Evolutionary conservation across 2,888 invertebrate species (phyloP).

Genomic region (Caenorhabditis japonica): DNA sequence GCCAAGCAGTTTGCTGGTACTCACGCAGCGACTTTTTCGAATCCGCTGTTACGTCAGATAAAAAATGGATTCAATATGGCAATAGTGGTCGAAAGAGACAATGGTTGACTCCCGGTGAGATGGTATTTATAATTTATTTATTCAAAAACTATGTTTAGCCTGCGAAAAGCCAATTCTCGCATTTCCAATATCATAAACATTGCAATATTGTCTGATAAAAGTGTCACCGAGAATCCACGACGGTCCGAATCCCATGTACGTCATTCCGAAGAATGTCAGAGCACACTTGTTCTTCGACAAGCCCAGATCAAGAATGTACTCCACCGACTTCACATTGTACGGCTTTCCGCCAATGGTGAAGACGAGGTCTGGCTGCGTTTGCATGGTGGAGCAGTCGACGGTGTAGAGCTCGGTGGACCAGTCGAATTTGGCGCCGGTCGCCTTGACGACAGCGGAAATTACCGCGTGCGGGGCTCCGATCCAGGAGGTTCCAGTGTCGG

Average conservation of each 20-base stretch:
- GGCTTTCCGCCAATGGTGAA: slow-evolving; percentile 60
- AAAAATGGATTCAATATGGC: no score
- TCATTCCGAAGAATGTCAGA: slow-evolving; percentile 49
- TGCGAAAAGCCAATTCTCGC: slow-evolving; percentile 46
- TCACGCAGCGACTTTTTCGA: no score
- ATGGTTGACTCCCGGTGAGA: no score
- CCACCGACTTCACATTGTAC: slow-evolving; percentile 62
- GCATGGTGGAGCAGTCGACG: slow-evolving; percentile 56
- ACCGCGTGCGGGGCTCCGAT: slow-evolving; percentile 57
- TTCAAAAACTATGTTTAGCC: not conserved
- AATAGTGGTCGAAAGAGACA: no score
- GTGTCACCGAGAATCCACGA: slow-evolving; percentile 59
- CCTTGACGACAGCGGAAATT: slow-evolving; percentile 48
- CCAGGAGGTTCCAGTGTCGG: slow-evolving; percentile 69
- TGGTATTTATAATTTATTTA: no score
- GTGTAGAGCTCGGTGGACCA: slow-evolving; percentile 49
- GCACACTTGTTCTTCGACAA: slow-evolving; percentile 53
- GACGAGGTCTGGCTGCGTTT: slow-evolving; percentile 55
- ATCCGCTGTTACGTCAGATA: no score
- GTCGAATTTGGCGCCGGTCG: slow-evolving; percentile 58
- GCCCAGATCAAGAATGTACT: slow-evolving; percentile 68
- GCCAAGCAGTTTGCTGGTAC: no score
- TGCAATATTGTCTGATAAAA: slow-evolving; percentile 57
- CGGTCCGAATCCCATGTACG: slow-evolving; percentile 26
- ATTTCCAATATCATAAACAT: slow-evolving; percentile 48